These are phyloP conservation scores for Cylas formicarius DNA, from an alignment of 1,140 invertebrate genomes.

Conservation along the genomic window DNA sequence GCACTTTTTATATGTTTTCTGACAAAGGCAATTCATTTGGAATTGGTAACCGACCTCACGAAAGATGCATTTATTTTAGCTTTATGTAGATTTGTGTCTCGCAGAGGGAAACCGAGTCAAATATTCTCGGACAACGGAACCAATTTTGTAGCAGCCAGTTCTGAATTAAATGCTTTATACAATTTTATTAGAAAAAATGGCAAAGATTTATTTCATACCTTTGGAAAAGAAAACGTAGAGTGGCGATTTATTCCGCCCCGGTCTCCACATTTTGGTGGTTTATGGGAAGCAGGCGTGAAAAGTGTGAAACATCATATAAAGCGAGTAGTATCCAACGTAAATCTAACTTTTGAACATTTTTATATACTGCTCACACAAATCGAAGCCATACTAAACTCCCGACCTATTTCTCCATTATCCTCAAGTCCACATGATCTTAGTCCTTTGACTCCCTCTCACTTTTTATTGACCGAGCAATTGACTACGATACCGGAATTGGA, in stretches of 20 bases:
- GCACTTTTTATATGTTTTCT: no score
- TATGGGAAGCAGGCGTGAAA: conserved; percentile 42
- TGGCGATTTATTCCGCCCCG: conserved; percentile 44
- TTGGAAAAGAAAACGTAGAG: conserved; percentile 6
- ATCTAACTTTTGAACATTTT: conserved; percentile 19
- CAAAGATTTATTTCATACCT: no score
- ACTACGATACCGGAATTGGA: conserved; percentile 8
- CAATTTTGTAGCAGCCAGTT: conserved; percentile 25
- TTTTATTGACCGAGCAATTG: conserved; percentile 8
- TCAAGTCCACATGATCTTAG: conserved; percentile 8
- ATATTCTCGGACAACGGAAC: conserved; percentile 27
- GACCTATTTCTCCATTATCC: conserved; percentile 7
- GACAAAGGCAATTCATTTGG: conserved; percentile 39
- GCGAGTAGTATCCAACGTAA: conserved; percentile 4
- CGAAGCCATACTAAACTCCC: conserved; percentile 10
- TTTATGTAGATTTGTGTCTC: conserved; percentile 30
- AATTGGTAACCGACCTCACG: conserved; percentile 33
- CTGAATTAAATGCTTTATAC: no score
- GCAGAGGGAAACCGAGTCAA: conserved; percentile 13
- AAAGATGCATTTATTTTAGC: conserved; percentile 26
- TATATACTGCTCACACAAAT: conserved; percentile 4
- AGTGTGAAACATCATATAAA: conserved; percentile 30
- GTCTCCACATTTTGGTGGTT: conserved; percentile 42
- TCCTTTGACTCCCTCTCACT: conserved; percentile 10
- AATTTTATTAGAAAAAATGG: no score